These are phyloP conservation scores for Leuciscus waleckii DNA, from an alignment of 2,797 vertebrate genomes.

Conservation along the genomic window DNA sequence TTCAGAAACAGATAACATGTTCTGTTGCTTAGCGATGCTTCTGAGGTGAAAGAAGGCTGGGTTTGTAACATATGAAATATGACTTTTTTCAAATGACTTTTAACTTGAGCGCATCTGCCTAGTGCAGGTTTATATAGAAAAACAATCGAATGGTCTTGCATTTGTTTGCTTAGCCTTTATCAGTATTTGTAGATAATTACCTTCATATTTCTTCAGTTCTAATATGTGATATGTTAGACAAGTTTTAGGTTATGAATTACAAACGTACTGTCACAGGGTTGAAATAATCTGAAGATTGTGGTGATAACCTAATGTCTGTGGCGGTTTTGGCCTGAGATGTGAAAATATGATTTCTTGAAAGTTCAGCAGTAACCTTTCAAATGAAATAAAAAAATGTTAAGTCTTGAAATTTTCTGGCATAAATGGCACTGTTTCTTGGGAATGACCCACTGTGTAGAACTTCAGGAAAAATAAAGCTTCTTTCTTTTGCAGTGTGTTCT, in stretches of 20 bases:
- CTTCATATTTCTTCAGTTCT: neutral
- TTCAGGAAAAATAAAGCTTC: neutral
- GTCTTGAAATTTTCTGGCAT: neutral
- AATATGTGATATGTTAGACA: neutral
- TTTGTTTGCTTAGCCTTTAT: neutral
- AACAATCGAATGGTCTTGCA: neutral
- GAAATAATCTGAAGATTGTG: neutral
- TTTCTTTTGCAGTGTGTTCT: conserved; percentile 85
- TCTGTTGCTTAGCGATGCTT: neutral
- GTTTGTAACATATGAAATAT: neutral
- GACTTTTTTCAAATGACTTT: neutral
- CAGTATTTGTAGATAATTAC: neutral
- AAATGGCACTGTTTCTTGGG: conserved; percentile 6
- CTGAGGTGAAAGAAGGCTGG: neutral
- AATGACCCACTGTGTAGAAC: neutral
- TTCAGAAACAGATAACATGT: neutral
- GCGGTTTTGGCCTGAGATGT: neutral
- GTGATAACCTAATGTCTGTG: neutral
- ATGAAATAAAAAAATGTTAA: neutral
- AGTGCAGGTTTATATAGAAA: neutral
- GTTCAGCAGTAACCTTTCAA: conserved; percentile 2
- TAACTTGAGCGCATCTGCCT: neutral
- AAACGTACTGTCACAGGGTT: neutral
- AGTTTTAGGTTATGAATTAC: neutral
- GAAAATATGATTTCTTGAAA: neutral